Conservation (phyloP, 2,113 vertebrate species). For the Neogobius melanostomus region DNA sequence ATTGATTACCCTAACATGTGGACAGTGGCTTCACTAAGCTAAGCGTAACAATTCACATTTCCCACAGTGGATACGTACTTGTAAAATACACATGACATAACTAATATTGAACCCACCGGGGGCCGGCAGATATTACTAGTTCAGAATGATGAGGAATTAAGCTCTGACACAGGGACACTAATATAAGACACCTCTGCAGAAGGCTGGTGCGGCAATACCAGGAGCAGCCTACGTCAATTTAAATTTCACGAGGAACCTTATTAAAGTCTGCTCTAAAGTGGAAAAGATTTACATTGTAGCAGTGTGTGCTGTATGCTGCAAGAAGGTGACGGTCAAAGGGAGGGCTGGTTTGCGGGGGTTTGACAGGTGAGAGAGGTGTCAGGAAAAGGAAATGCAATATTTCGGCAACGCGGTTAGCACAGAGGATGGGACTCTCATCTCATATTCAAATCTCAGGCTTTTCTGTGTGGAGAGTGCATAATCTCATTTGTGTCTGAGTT, state of each 20-base stretch:
- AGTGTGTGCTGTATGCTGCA: slow-evolving; percentile 28
- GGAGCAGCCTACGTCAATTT: slow-evolving; percentile 34
- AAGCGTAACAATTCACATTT: too few relatives aligned
- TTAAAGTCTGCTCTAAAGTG: slow-evolving; percentile 31
- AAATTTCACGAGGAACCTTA: slow-evolving; percentile 49
- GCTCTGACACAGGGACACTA: background rate
- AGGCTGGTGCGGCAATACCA: slow-evolving; percentile 23
- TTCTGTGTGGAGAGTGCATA: too few relatives aligned
- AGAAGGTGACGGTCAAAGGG: slow-evolving; percentile 25
- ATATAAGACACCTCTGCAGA: slow-evolving; percentile 4
- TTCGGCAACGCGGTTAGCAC: background rate
- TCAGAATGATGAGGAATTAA: slow-evolving; percentile 39
- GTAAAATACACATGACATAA: slow-evolving; percentile 24
- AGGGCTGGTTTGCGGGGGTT: slow-evolving; percentile 14
- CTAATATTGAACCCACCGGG: slow-evolving; percentile 22
- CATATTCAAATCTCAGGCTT: too few relatives aligned
- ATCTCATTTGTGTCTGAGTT: background rate
- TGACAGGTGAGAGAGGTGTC: slow-evolving; percentile 16
- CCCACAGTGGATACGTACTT: slow-evolving; percentile 6
- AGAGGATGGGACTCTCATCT: too few relatives aligned
- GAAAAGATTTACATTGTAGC: slow-evolving; percentile 28
- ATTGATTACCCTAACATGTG: background rate
- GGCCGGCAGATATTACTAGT: slow-evolving; percentile 28
- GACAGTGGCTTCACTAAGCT: background rate
- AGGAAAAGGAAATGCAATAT: background rate